Evolutionary conservation across 2,888 invertebrate species (phyloP).

Genomic region (Stictocephala bisonia): DNA sequence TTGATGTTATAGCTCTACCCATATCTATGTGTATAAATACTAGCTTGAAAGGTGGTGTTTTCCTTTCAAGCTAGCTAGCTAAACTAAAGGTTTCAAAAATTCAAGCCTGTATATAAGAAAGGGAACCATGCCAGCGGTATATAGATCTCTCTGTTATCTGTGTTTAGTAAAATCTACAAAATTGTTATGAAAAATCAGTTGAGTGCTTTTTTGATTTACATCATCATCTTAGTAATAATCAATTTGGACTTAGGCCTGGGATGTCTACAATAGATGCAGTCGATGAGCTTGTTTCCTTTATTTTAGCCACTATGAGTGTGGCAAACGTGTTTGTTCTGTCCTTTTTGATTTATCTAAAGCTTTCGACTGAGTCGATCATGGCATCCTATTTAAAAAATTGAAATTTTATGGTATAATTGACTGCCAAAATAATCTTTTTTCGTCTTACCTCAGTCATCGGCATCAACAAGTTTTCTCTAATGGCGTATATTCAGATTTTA

Average conservation of each 20-base stretch:
- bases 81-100: slow-evolving; percentile 6
- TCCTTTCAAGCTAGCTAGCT: too few relatives aligned
- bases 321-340: neutral
- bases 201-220: slow-evolving; percentile 1
- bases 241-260: slow-evolving; percentile 2
- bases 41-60: neutral
- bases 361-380: slow-evolving; percentile 23
- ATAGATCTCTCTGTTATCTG: slow-evolving; percentile 10
- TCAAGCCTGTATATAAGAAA: neutral
- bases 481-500: neutral
- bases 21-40: neutral
- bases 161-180: neutral
- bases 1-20: neutral
- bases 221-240: neutral
- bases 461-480: neutral
- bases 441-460: slow-evolving; percentile 12
- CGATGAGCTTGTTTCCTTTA: neutral
- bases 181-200: neutral
- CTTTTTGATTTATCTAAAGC: slow-evolving; percentile 16
- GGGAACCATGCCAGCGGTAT: neutral
- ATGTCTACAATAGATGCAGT: slow-evolving; percentile 24
- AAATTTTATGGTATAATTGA: slow-evolving; percentile 15
- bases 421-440: neutral
- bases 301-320: slow-evolving; percentile 1
- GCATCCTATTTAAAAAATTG: neutral